Evolutionary conservation across 2,797 vertebrate species (phyloP).

Genomic region (Denticeps clupeoides): DNA sequence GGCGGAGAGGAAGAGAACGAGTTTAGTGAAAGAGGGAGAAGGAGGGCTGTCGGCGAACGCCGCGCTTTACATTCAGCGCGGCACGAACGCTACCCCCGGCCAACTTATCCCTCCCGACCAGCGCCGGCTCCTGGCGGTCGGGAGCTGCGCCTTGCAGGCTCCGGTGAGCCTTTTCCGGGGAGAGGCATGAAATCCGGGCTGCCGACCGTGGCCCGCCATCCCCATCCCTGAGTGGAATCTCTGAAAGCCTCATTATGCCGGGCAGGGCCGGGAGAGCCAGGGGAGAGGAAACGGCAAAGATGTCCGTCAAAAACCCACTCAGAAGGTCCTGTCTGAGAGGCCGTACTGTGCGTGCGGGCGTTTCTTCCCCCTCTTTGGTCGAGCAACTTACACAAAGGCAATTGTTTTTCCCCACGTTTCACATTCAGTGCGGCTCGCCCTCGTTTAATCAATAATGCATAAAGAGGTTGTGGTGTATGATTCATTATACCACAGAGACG

Average conservation of each 20-base stretch:
- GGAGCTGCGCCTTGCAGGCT: constrained; percentile 42
- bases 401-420: too few relatives aligned
- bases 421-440: too few relatives aligned
- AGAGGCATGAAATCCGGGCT: constrained; percentile 38
- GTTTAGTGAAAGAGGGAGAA: constrained; percentile 31
- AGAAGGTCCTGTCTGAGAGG: neutral
- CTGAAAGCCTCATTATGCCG: constrained; percentile 55
- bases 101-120: constrained; percentile 58
- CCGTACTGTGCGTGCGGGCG: too few relatives aligned
- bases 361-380: too few relatives aligned
- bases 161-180: constrained; percentile 39
- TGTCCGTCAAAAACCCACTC: constrained; percentile 27
- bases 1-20: neutral
- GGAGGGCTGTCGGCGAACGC: constrained; percentile 11
- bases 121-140: constrained; percentile 49
- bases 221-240: constrained; percentile 50
- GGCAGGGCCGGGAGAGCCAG: constrained; percentile 27
- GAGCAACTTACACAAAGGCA: too few relatives aligned
- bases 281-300: constrained; percentile 36
- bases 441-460: too few relatives aligned
- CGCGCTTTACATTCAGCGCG: constrained; percentile 42
- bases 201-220: constrained; percentile 27
- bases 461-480: too few relatives aligned
- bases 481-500: too few relatives aligned
- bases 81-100: constrained; percentile 42